Evolutionary conservation across 2,113 vertebrate species (phyloP), one percentile per base, ranked within the genome.

Genomic region (Glaucidium brasilianum): DNA sequence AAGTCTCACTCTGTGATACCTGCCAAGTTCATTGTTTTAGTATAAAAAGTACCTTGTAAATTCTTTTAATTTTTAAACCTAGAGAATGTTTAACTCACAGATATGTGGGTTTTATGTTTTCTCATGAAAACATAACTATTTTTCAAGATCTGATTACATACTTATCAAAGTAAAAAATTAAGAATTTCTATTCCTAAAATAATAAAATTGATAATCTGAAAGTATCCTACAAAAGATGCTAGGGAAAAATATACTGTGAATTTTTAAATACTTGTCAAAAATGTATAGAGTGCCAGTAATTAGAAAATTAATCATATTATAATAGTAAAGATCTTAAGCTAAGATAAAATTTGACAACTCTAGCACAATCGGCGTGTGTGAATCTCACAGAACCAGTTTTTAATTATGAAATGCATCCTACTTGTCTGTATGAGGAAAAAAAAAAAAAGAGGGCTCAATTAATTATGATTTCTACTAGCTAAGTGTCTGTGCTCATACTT

Each of bases 391-490:
- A 43, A 9, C 1, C 4, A 53, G 9, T 67, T 87, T 79, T 67
- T 35, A 43, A 22, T 53, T 71, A 58, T 66, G 5, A 81, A 76
- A 74, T 41, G 5, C 25, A 55, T 22, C 15, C 6, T 34, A 63
- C 3, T 58, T 72, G 7, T 15, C 10, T 39, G 32, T 18, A 63
- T 53, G 32, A 68, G 41, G 11, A n/a, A 66, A 15, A 19, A 26
- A 50, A 30, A 8, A 58, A 52, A 0, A 45, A 1, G 8, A 68
- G 3, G 18, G 3, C 6, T 69, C 19, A 37, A 2, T 12, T 62
- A 39, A 12, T 55, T 60, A 41, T 2, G 56, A 14, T 84, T 87
- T 69, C 29, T 88, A 15, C 19, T 45, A 71, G 39, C 6, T 66
- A 62, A 58, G 12, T 43, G 4, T 49, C 27, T 43, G 1, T 39